A percentile compares a stretch with the other conserved stretches of the same genome.
Conservation (phyloP, 1,140 invertebrate genomes). For the Tetramorium alpestre region DNA sequence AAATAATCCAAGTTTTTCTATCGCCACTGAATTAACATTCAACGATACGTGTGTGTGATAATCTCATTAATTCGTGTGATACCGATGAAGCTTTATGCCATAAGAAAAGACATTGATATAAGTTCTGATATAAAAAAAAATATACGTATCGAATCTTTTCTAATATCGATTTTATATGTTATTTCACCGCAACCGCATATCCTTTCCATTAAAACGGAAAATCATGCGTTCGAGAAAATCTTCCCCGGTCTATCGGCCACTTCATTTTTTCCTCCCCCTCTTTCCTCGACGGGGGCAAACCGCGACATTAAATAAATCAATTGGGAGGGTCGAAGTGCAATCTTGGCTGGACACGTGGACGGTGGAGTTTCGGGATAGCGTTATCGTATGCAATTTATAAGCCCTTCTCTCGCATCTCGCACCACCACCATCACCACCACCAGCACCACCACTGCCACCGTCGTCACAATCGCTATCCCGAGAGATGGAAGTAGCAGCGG, state of each 20-base stretch:
- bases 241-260: background rate
- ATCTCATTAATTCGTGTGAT: background rate
- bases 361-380: slow-evolving; percentile 62
- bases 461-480: slow-evolving; percentile 74
- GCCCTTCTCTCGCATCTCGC: slow-evolving; percentile 78
- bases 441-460: slow-evolving; percentile 68
- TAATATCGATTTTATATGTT: background rate
- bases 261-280: background rate
- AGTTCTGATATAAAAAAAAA: background rate
- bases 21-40: slow-evolving; percentile 2
- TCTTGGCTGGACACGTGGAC: slow-evolving; percentile 78
- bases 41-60: background rate
- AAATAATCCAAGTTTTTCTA: slow-evolving; percentile 12
- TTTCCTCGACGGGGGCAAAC: slow-evolving; percentile 23
- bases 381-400: slow-evolving; percentile 84
- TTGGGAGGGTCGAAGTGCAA: slow-evolving; percentile 77
- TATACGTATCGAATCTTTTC: background rate
- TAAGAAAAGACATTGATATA: background rate
- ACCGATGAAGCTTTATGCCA: background rate
- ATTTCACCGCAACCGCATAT: slow-evolving; percentile 3
- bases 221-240: slow-evolving; percentile 2
- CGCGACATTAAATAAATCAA: slow-evolving; percentile 80
- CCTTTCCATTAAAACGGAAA: background rate
- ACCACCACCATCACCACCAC: slow-evolving; percentile 67
- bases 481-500: slow-evolving; percentile 80